Conservation (phyloP, 2,888 invertebrate species). For the Leptinotarsa tumamoca region DNA sequence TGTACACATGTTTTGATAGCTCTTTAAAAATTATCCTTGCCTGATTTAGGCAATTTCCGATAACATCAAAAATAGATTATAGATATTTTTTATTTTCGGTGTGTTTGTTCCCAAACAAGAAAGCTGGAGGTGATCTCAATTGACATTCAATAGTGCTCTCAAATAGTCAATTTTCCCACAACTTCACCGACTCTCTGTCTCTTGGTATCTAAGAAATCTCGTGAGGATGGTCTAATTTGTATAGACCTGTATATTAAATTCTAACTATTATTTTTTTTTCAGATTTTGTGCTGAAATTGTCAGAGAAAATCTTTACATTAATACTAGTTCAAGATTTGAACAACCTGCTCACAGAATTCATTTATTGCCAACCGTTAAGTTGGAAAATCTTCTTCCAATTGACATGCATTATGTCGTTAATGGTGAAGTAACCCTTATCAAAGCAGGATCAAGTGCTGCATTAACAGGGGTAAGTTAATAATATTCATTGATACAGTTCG, state of each 20-base stretch:
- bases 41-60: too few relatives aligned
- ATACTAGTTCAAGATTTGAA: constrained; percentile 56
- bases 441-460: constrained; percentile 60
- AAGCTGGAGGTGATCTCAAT: too few relatives aligned
- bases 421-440: constrained; percentile 57
- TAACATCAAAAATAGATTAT: too few relatives aligned
- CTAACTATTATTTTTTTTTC: constrained; percentile 27
- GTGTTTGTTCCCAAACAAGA: too few relatives aligned
- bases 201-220: neutral
- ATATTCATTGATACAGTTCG: neutral
- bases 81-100: too few relatives aligned
- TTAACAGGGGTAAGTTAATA: constrained; percentile 57
- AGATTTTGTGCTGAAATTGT: constrained; percentile 84
- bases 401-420: constrained; percentile 77
- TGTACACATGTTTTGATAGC: too few relatives aligned
- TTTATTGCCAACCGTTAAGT: constrained; percentile 84
- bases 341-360: constrained; percentile 91
- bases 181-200: too few relatives aligned
- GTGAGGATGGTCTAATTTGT: neutral
- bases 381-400: constrained; percentile 90
- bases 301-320: constrained; percentile 77
- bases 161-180: too few relatives aligned
- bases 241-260: neutral
- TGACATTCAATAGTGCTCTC: too few relatives aligned
- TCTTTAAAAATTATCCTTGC: too few relatives aligned